A percentile compares a stretch with the other conserved stretches of the same genome.
These are phyloP conservation scores for Caranx melampygus DNA, from an alignment of 2,113 vertebrate species.

Conservation along the genomic window DNA sequence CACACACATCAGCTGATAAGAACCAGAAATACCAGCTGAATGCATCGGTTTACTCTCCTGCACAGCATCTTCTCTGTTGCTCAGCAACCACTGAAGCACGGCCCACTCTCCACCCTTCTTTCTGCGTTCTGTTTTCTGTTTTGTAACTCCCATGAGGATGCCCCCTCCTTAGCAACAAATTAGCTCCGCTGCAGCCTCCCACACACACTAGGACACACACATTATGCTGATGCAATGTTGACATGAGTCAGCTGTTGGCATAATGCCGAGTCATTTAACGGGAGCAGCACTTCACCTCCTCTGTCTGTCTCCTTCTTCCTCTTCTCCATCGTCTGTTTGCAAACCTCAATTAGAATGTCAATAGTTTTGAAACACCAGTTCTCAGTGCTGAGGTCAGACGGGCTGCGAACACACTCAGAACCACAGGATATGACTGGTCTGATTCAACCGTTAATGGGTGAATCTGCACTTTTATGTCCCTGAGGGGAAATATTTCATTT, in stretches of 20 bases:
- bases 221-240: constrained; percentile 40
- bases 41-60: constrained; percentile 1
- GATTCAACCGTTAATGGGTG: too few species aligned
- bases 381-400: too few species aligned
- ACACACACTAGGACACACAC: constrained; percentile 9
- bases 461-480: too few species aligned
- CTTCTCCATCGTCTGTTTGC: neutral
- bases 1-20: too few species aligned
- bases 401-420: too few species aligned
- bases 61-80: constrained; percentile 47
- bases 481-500: too few species aligned
- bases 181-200: constrained; percentile 22
- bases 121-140: constrained; percentile 24
- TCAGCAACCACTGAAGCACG: constrained; percentile 35
- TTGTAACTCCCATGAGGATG: constrained; percentile 14
- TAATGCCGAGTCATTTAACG: constrained; percentile 12
- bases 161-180: constrained; percentile 45
- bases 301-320: constrained; percentile 12
- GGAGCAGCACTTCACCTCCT: constrained; percentile 1
- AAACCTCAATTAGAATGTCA: too few species aligned
- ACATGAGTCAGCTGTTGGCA: constrained; percentile 48
- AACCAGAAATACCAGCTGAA: too few species aligned
- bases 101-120: neutral
- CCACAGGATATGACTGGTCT: too few species aligned
- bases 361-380: too few species aligned